Evolutionary conservation across 2,113 vertebrate genomes (phyloP).

Genomic region (Cyphomyrus discorhynchus): DNA sequence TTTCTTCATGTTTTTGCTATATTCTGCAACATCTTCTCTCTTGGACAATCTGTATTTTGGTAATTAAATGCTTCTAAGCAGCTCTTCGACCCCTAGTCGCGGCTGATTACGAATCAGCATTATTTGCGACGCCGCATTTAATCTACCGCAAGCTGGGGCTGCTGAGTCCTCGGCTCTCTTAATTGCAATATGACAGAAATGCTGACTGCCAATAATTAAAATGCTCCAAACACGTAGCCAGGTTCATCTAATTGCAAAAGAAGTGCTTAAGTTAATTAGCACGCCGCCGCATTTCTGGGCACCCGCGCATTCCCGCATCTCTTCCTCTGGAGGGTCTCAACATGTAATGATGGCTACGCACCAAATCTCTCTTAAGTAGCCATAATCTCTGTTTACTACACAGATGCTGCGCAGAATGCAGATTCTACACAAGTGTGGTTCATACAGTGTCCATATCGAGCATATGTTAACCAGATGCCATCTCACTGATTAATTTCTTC

Average conservation of each 20-base stretch:
- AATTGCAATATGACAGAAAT: constrained; percentile 9
- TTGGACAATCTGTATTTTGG: neutral
- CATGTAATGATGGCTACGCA: neutral
- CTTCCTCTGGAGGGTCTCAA: neutral
- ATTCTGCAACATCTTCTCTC: neutral
- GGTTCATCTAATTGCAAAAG: neutral
- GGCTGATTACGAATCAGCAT: constrained; percentile 5
- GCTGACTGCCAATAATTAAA: constrained; percentile 3
- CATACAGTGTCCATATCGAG: neutral
- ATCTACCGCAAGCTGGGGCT: constrained; percentile 7
- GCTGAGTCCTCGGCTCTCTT: neutral
- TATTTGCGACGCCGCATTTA: neutral
- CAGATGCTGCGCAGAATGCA: neutral
- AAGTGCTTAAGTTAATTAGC: neutral
- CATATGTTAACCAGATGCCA: neutral
- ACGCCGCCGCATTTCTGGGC: neutral
- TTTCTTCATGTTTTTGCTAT: neutral
- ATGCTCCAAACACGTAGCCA: neutral
- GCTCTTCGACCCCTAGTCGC: neutral
- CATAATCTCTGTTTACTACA: neutral
- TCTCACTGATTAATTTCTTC: neutral
- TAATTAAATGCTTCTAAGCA: neutral
- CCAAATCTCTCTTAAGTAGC: neutral
- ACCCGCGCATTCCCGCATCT: neutral
- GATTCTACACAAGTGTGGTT: neutral